Evolutionary conservation across 2,888 invertebrate species (phyloP).

Genomic region (Tortrix viridana): DNA sequence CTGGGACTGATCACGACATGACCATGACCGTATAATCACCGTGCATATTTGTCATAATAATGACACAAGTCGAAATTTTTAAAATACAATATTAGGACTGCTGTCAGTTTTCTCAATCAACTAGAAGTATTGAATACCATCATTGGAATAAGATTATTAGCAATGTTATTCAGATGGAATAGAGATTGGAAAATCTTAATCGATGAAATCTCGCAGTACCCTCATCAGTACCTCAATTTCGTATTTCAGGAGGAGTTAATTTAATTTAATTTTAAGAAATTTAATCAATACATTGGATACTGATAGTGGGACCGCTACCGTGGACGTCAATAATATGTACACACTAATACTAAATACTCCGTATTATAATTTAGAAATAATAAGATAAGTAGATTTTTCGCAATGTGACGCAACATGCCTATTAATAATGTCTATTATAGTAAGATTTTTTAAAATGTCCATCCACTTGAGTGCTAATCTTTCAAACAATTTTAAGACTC

Average conservation of each 20-base stretch:
- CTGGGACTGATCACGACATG: no score
- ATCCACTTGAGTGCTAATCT: no score
- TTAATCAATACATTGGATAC: slow-evolving; percentile 1
- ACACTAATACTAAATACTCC: slow-evolving; percentile 15
- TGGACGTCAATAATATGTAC: slow-evolving; percentile 20
- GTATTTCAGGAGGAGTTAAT: neutral
- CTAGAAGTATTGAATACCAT: slow-evolving; percentile 3
- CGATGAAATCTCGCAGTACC: slow-evolving; percentile 3
- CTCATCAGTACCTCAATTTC: slow-evolving; percentile 8
- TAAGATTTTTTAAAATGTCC: no score
- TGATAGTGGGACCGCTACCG: slow-evolving; percentile 9
- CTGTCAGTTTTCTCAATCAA: no score
- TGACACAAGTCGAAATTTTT: no score
- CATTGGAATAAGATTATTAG: neutral
- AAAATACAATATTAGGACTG: no score
- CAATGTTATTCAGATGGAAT: neutral
- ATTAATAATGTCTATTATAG: neutral
- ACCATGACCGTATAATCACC: no score
- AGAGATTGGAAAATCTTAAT: slow-evolving; percentile 3
- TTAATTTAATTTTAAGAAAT: no score
- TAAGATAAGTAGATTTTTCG: neutral
- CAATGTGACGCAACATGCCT: slow-evolving; percentile 12
- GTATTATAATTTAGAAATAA: slow-evolving; percentile 13
- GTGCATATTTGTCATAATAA: neutral
- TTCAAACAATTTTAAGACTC: no score